A percentile compares a stretch with the other conserved stretches of the same genome.
These are phyloP conservation scores for Dinothrombium tinctorium DNA, from an alignment of 1,140 invertebrate species.

Conservation along the genomic window DNA sequence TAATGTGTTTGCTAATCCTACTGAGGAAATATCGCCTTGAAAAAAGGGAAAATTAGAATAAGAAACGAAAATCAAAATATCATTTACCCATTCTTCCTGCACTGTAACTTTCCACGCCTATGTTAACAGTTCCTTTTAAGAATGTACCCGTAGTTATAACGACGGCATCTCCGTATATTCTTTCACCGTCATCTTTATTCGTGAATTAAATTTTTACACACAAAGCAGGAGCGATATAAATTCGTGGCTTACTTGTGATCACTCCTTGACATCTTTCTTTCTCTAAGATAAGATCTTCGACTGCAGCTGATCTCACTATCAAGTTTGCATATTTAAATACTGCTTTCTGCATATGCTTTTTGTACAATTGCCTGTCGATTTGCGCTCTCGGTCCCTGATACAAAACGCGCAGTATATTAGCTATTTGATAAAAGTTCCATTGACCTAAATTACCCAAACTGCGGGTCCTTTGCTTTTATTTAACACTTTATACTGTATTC, in stretches of 20 bases:
- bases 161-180: constrained; percentile 38
- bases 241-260: constrained; percentile 34
- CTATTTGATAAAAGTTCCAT: too few species aligned
- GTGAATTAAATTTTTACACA: constrained; percentile 20
- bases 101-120: constrained; percentile 47
- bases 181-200: constrained; percentile 33
- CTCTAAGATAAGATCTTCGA: constrained; percentile 55
- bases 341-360: constrained; percentile 52
- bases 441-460: too few species aligned
- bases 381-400: constrained; percentile 60
- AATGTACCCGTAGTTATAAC: constrained; percentile 86
- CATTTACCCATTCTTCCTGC: constrained; percentile 58
- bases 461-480: constrained; percentile 59
- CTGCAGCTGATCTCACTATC: constrained; percentile 40
- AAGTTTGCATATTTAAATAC: constrained; percentile 38
- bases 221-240: too few species aligned
- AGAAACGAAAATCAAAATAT: too few species aligned
- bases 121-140: constrained; percentile 62
- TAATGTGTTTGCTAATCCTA: constrained; percentile 55
- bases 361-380: constrained; percentile 66
- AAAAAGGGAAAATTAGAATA: too few species aligned
- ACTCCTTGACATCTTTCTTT: constrained; percentile 31
- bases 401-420: too few species aligned
- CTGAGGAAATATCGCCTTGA: constrained; percentile 54
- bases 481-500: constrained; percentile 36